Base-by-base conservation (phyloP, 2,113 vertebrate species). In the Hippocampus mohnikei region DNA sequence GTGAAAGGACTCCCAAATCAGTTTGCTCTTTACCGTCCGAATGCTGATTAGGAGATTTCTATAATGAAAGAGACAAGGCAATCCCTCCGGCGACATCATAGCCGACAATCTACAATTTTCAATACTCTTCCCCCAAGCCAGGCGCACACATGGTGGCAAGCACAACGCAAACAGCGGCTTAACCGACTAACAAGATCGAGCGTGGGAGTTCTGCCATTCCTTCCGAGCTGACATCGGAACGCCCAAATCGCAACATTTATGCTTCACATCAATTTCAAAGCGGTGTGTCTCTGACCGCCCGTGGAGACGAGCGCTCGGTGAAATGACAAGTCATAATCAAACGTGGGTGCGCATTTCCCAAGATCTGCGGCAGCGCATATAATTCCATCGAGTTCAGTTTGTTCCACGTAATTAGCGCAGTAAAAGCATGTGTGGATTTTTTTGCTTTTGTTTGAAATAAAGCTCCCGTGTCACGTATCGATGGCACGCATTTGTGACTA, bases 321-420 rank as follows among this genome's bases (percentile, higher is more conserved):
- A 52, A 60, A 79, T 79, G 76, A 76, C 60, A 82, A 79, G 82
- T 77, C 74, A 68, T 71, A 76, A 78, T 86, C 72, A 72, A 21
- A 79, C 77, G 66, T 70, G 73, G 67, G 69, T 46, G 65, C 71
- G 9, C 68, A 62, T 69, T 74, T 81, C 77, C 72, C 66, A 82
- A 77, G 23, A 75, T 33, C 40, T 55, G 25, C 75, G 81, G 85
- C 63, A 73, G 74, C 76, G 74, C 69, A 79, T 50, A 58, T 79
- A 83, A 88, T 83, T 83, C 46, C 70, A 78, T 83, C 79, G 68
- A 40, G 75, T 69, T 42, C 67, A 78, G 23, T 78, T 85, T 81
- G 62, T 84, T 81, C 78, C 72, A 62, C 69, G 66, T 72, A 83
- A 86, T 85, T 79, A 84, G 72, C 53, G 0, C 27, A 20, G 58